phyloP scores from a whole-genome alignment of 2,113 vertebrate species.

The Trematomus loennbergii region DNA sequence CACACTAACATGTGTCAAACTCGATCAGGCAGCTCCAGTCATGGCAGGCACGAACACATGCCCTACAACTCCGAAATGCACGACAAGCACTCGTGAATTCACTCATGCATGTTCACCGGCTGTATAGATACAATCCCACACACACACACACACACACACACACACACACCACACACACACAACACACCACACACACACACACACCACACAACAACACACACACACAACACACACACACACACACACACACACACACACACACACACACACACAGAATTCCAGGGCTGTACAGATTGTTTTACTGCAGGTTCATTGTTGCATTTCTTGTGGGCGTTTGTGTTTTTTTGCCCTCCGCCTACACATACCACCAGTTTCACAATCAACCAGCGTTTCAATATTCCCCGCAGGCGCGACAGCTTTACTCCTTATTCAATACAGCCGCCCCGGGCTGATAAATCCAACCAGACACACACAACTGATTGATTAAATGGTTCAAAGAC shows the following conservation, averaged over 20 bases:
- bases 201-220: slow-evolving; percentile 9
- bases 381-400: slow-evolving; percentile 32
- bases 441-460: slow-evolving; percentile 43
- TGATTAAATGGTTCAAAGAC: slow-evolving; percentile 66
- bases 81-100: slow-evolving; percentile 33
- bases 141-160: no score
- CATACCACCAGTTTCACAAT: slow-evolving; percentile 40
- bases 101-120: slow-evolving; percentile 45
- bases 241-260: slow-evolving; percentile 1
- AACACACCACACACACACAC: slow-evolving; percentile 6
- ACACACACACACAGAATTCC: background rate
- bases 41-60: slow-evolving; percentile 42
- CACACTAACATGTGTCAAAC: slow-evolving; percentile 46
- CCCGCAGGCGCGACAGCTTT: slow-evolving; percentile 57
- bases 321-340: slow-evolving; percentile 46
- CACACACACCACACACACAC: no score
- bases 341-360: slow-evolving; percentile 41
- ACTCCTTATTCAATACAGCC: slow-evolving; percentile 52
- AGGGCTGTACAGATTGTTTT: slow-evolving; percentile 12
- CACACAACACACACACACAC: slow-evolving; percentile 5
- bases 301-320: slow-evolving; percentile 17
- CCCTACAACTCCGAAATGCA: slow-evolving; percentile 45
- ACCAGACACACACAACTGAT: slow-evolving; percentile 49
- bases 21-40: slow-evolving; percentile 49
- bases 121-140: background rate